Conservation (phyloP, 2,797 vertebrate species). For the Denticeps clupeoides region DNA sequence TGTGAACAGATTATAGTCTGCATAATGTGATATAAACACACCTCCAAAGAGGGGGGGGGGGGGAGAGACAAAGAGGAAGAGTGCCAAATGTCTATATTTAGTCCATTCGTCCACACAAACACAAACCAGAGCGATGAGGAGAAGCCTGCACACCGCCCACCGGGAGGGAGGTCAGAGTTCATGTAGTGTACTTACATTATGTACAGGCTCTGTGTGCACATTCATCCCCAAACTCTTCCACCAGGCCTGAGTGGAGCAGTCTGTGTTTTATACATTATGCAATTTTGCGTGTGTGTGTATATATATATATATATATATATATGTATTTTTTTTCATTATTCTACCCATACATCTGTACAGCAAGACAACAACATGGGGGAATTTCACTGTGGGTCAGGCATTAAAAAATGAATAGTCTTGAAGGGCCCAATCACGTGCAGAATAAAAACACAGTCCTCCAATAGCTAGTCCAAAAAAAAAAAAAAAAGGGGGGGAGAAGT, state of each 20-base stretch:
- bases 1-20: too few relatives aligned
- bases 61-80: constrained; percentile 18
- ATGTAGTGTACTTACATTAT: constrained; percentile 34
- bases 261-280: not conserved
- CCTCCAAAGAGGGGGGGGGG: constrained; percentile 1
- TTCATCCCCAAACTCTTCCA: too few relatives aligned
- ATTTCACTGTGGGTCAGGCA: too few relatives aligned
- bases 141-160: constrained; percentile 24
- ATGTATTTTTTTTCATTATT: constrained; percentile 10
- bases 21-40: not conserved
- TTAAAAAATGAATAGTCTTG: constrained; percentile 24
- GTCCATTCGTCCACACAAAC: constrained; percentile 4
- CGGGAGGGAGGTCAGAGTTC: constrained; percentile 9
- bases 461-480: constrained; percentile 15
- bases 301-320: constrained; percentile 1
- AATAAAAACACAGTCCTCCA: constrained; percentile 12
- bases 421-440: constrained; percentile 30
- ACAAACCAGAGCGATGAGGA: constrained; percentile 1
- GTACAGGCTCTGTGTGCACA: constrained; percentile 22
- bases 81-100: constrained; percentile 24
- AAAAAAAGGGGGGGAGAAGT: not conserved
- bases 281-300: not conserved
- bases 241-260: not conserved
- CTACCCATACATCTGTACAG: constrained; percentile 44
- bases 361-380: constrained; percentile 37